These are phyloP conservation scores for Astatoreochromis straeleni DNA, from an alignment of 2,113 vertebrate species.

Conservation along the genomic window DNA sequence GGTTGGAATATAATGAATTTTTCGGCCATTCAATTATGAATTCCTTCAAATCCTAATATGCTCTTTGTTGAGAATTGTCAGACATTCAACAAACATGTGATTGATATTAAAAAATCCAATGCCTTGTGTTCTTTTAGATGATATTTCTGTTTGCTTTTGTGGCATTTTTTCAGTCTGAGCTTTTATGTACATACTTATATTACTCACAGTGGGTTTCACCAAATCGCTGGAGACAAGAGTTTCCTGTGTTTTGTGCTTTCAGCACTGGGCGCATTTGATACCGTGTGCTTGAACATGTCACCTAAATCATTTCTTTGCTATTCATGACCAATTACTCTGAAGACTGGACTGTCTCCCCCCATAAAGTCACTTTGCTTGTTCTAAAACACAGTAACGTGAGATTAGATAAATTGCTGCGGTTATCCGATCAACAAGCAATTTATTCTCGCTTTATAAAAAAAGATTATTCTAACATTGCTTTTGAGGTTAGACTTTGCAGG, in stretches of 20 bases:
- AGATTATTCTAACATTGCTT: neutral
- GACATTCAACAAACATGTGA: neutral
- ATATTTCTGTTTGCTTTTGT: neutral
- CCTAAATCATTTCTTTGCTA: neutral
- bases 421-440: neutral
- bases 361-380: neutral
- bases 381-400: neutral
- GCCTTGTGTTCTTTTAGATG: neutral
- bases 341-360: neutral
- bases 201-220: neutral
- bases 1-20: slow-evolving; percentile 23
- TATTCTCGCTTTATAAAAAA: neutral
- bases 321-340: neutral
- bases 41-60: neutral
- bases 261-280: neutral
- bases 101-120: neutral
- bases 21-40: slow-evolving; percentile 28
- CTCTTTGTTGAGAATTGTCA: neutral
- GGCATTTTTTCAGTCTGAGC: neutral
- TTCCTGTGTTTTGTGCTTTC: neutral
- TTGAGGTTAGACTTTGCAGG: neutral
- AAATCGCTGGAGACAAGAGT: neutral
- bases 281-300: neutral
- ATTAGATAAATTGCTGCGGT: slow-evolving; percentile 3
- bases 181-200: neutral